Base-by-base conservation (phyloP, 2,888 invertebrate species). In the Drosophila meridiana region DNA sequence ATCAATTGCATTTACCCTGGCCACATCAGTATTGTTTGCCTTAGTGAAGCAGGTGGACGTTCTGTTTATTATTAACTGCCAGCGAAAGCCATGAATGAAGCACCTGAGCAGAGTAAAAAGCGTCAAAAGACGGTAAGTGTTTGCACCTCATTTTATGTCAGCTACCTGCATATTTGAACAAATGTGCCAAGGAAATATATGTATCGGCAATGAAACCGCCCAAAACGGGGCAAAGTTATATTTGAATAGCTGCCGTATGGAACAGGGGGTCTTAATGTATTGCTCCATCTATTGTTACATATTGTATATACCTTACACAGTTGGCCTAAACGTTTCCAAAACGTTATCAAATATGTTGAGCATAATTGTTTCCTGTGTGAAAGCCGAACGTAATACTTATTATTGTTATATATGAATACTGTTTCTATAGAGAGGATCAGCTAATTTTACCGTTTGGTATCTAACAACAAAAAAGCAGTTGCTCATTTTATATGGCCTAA, bases 51-150 rank as follows among this genome's bases (percentile, higher is more conserved):
- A 65, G 62, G 48, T 68, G 69, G 76, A 78, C 81, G 83, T 74
- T 48, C 43, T 42, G 55, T 64, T 70, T 50, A 48, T 64, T 63
- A 48, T 52, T 58, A 47, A 53, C 47, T 60, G 28, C n/a, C 52
- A 71, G 45, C 36, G 8, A 45, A 32, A 67, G 73, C 34, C 58
- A 90, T 90, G 90, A 88, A 85, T 75, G 91, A 90, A 75, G 75
- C 76, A 77, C 90, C 90, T 53, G 91, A 91, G 74, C 87, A 90
- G 56, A 90, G 91, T 74, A 90, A 91, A 87, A 90, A 90, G 69
- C 85, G 92, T 60, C 91, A 88, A 67, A 90, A 87, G 74, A 91
- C 88, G 78, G 90, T 90, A 72, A 82, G 91, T 84, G 55, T 32
- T 20, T 58, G 50, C 45, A 50, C 65, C 63, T 55, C 34, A 52